These are phyloP conservation scores for Sylvicapra grimmia DNA, from an alignment of 2,113 vertebrate genomes.

Conservation along the genomic window DNA sequence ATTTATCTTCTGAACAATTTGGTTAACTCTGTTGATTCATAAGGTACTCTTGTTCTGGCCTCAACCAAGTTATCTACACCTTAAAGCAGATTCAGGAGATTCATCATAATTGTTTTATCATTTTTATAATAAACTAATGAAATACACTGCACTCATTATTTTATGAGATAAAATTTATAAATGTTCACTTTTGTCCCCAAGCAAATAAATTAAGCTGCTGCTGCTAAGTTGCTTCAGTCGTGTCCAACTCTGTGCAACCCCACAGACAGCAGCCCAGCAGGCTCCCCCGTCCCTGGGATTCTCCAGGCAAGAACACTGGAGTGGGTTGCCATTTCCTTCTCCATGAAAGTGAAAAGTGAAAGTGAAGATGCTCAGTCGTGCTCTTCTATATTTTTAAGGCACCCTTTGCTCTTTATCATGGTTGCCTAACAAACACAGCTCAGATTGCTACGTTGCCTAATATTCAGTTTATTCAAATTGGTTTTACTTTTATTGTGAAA, in stretches of 20 bases:
- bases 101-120: neutral
- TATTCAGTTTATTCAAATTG: neutral
- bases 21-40: neutral
- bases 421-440: neutral
- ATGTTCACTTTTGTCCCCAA: neutral
- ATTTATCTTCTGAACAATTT: neutral
- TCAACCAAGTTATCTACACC: neutral
- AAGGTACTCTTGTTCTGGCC: neutral
- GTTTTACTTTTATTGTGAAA: neutral
- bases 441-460: neutral
- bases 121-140: neutral
- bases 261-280: too few species aligned
- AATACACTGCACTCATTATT: neutral
- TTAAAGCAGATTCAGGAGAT: neutral
- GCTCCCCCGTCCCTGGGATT: too few species aligned
- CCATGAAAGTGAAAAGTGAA: too few species aligned
- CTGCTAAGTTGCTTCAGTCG: too few species aligned
- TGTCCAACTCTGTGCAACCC: too few species aligned
- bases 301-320: too few species aligned
- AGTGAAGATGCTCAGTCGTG: too few species aligned
- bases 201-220: neutral
- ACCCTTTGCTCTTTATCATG: neutral
- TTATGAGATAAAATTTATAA: neutral
- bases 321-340: too few species aligned
- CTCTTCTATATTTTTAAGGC: neutral